A percentile compares a stretch with the other conserved stretches of the same genome.
Conservation (phyloP, 2,888 invertebrate genomes). For the Galeopsomyia nigrocyanea region DNA sequence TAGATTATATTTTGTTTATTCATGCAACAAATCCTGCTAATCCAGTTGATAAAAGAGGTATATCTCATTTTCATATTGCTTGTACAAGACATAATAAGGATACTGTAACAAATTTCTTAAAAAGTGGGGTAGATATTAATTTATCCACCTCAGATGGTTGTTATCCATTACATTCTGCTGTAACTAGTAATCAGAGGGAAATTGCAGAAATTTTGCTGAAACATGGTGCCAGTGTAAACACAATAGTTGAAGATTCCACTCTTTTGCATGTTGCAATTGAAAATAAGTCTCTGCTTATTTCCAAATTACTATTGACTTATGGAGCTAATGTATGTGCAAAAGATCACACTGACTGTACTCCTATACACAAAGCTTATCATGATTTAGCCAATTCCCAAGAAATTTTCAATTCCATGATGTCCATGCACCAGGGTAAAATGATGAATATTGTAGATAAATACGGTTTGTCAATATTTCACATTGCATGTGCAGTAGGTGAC, state of each 20-base stretch:
- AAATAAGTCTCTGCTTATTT: not conserved
- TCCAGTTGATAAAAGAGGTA: not conserved
- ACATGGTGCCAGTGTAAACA: not conserved
- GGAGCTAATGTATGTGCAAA: not conserved
- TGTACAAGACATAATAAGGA: not conserved
- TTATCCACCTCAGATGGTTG: too few species aligned
- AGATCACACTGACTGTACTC: not conserved
- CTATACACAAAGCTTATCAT: not conserved
- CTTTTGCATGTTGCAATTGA: not conserved
- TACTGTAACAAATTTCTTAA: not conserved
- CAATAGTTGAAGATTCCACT: not conserved
- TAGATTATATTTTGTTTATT: too few species aligned
- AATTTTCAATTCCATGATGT: not conserved
- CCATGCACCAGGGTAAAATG: not conserved
- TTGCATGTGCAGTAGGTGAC: not conserved
- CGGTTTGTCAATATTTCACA: constrained; percentile 8
- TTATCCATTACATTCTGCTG: not conserved
- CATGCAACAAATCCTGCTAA: too few species aligned
- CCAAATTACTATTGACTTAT: not conserved
- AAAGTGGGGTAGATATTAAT: not conserved
- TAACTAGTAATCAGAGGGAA: not conserved
- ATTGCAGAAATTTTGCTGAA: not conserved
- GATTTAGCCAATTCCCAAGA: not conserved
- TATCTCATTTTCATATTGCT: constrained; percentile 3
- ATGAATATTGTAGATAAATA: not conserved